Evolutionary conservation across 2,113 vertebrate species (phyloP), one percentile per base, ranked within the genome.

Genomic region (Trematomus loennbergii): DNA sequence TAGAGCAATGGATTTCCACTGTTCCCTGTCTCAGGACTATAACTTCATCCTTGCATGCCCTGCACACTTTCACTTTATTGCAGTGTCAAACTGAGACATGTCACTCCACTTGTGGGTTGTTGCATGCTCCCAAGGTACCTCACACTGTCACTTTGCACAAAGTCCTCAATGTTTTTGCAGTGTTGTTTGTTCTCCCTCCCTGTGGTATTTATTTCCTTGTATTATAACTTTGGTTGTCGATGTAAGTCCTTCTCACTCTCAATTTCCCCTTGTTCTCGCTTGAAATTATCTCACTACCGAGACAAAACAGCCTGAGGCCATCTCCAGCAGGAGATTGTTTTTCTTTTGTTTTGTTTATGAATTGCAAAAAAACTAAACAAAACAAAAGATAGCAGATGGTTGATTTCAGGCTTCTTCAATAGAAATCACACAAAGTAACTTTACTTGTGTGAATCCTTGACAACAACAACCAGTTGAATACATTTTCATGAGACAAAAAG

Each of bases 1-100:
- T 86, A 92, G 55, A 87, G 53, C 84, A 63, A 91, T 90, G 81
- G 79, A 82, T 87, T 88, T 89, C 60, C 72, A 69, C 91, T 83
- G 82, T 86, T 86, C 16, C 58, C 50, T 15, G 60, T 89, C 73
- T 81, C 33, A 33, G 48, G 63, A 73, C 5, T 48, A 63, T 75
- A 69, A 68, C 66, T 58, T 81, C 65, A 45, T 64, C 66, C 75
- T 72, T 45, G 49, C 52, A 81, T 46, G 53, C 67, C 61, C 50
- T 17, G 22, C 36, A 12, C 60, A 78, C 69, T 57, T 83, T 72
- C 12, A 53, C 64, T 75, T 68, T 40, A 57, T 54, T 48, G 67
- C 71, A 52, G 65, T 78, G 70, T 86, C 74, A 84, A 85, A 86
- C 65, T 46, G 20, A 83, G 70, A 87, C 86, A 85, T 70, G 72